A percentile compares a stretch with the other conserved stretches of the same genome.
phyloP scores from a whole-genome alignment of 1,140 invertebrate species.

The Mycetomoellerius zeteki region DNA sequence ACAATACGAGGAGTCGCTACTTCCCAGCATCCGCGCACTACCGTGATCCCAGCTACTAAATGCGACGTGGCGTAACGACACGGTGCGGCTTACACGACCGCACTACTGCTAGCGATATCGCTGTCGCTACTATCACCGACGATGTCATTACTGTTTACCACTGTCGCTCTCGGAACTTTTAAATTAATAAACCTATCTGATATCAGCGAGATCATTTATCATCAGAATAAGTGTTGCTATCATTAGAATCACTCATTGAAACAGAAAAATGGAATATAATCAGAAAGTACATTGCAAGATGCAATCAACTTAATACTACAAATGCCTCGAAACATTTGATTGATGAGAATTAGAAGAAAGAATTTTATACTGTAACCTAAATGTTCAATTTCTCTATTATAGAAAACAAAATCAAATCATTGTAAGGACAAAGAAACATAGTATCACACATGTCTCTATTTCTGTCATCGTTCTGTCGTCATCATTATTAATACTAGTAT shows the following conservation, averaged over 20 bases:
- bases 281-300: not conserved
- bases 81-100: slow-evolving; percentile 15
- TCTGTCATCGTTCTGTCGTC: not conserved
- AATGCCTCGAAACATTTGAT: too few species aligned
- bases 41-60: slow-evolving; percentile 45
- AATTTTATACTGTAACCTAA: too few species aligned
- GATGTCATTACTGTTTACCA: not conserved
- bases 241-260: not conserved
- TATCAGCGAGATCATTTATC: not conserved
- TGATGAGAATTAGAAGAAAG: too few species aligned
- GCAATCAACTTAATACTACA: too few species aligned
- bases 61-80: slow-evolving; percentile 39
- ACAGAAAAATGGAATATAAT: not conserved
- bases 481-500: slow-evolving; percentile 16
- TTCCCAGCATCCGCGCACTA: slow-evolving; percentile 30
- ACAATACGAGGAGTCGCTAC: slow-evolving; percentile 56
- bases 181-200: slow-evolving; percentile 14
- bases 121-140: not conserved
- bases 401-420: not conserved
- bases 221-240: not conserved
- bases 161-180: not conserved
- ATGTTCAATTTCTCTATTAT: not conserved
- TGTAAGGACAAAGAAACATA: not conserved
- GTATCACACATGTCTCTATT: not conserved
- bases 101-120: slow-evolving; percentile 1